A percentile compares a stretch with the other conserved stretches of the same genome.
These are phyloP conservation scores for Acipenser ruthenus DNA, from an alignment of 2,797 vertebrate species.

Conservation along the genomic window DNA sequence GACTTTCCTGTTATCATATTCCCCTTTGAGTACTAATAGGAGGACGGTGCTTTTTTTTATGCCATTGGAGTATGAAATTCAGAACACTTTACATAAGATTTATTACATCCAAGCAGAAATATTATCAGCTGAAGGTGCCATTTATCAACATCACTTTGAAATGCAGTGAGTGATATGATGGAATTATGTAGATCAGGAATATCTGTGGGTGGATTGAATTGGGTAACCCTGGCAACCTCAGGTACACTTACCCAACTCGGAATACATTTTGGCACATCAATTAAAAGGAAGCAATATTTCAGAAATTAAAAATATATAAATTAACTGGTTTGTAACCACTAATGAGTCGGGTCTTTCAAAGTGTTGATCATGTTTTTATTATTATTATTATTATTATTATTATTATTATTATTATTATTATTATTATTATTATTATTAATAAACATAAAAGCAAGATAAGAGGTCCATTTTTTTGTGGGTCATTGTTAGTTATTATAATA, in stretches of 20 bases:
- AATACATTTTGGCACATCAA: conserved; percentile 41
- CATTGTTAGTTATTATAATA: no score
- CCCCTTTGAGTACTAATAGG: conserved; percentile 20
- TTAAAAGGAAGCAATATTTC: conserved; percentile 27
- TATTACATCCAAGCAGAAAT: conserved; percentile 94
- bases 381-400: no score
- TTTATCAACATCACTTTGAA: conserved; percentile 87
- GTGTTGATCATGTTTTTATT: conserved; percentile 6
- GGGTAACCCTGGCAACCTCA: conserved; percentile 97
- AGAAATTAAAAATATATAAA: background rate
- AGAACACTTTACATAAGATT: conserved; percentile 84
- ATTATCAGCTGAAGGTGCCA: conserved; percentile 86
- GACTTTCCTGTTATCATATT: conserved; percentile 24
- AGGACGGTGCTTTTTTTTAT: conserved; percentile 15
- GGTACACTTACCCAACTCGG: conserved; percentile 59
- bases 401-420: no score
- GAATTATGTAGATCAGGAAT: conserved; percentile 96
- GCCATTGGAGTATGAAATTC: conserved; percentile 45
- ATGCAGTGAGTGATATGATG: conserved; percentile 83
- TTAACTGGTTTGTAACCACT: conserved; percentile 31
- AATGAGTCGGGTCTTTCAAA: conserved; percentile 22
- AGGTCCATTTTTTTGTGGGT: no score
- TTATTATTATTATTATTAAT: no score
- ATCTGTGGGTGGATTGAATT: conserved; percentile 87
- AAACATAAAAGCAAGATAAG: no score